Evolutionary conservation across 2,888 invertebrate genomes (phyloP), one percentile per base, ranked within the genome.

Genomic region (Drosophila sordidapex): DNA sequence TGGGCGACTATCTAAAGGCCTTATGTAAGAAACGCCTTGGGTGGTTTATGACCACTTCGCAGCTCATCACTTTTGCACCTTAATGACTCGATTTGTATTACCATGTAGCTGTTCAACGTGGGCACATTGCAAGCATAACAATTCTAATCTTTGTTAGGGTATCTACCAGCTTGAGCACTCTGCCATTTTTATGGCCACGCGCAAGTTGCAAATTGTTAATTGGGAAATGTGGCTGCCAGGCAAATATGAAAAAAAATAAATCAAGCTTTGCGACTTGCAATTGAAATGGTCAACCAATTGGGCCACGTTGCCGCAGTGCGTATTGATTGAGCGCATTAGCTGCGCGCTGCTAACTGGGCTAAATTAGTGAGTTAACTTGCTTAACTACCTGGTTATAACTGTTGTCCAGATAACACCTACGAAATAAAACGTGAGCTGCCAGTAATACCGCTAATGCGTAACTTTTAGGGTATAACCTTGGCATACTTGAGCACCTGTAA

Each of bases 1-100:
- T 71, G 72, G 79, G 70, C 76, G 71, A 52, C 59, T 59, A 62
- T 61, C 61, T 70, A 62, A 76, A 79, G 75, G 83, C 64, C 73
- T 85, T 85, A 85, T 86, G 70, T 86, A 85, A 89, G 75, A 62
- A 59, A 58, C 83, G 81, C 85, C 79, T 65, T 85, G 89, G 85
- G 84, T 85, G 89, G 87, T 79, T 88, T 81, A 74, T 74, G 74
- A 67, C 58, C 65, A 54, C 62, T 43, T 58, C 33, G 38, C 38
- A 40, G 52, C 71, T 40, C 67, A 38, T 35, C 56, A 40, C 31
- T 11, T 43, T 52, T 61, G 52, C 36, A 27, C n/a, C 10, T 36
- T 43, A 2, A 56, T 35, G n/a, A 7, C 49, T 10, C 11, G 18
- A 13, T 27, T n/a, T n/a, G 1, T 31, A 43, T 25, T 69, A 54